These are phyloP conservation scores for Phenganax subtilis DNA, from an alignment of 92 coral and sea anemone genomes.

Conservation along the genomic window DNA sequence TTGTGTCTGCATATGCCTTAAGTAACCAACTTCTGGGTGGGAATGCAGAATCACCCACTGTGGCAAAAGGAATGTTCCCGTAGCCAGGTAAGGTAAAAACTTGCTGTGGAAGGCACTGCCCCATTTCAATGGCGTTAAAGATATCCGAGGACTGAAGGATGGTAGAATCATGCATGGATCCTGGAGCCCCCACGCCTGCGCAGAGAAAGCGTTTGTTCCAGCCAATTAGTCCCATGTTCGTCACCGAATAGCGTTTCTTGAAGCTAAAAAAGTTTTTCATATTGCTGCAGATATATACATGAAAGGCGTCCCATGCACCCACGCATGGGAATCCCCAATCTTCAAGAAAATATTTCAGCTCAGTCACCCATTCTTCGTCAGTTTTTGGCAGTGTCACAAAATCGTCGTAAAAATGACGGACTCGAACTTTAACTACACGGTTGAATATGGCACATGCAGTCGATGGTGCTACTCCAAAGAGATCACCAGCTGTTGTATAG, in stretches of 20 bases:
- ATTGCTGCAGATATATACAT: constrained; percentile 41
- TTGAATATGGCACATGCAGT: constrained; percentile 53
- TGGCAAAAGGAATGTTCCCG: constrained; percentile 39
- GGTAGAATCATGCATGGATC: constrained; percentile 54
- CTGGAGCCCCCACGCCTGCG: constrained; percentile 52
- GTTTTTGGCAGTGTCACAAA: constrained; percentile 26
- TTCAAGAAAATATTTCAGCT: constrained; percentile 28
- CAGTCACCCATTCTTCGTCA: constrained; percentile 39
- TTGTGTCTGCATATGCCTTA: constrained; percentile 44
- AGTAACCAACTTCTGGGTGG: constrained; percentile 50
- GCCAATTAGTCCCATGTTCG: constrained; percentile 48
- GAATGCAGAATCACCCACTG: constrained; percentile 42
- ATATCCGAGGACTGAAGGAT: constrained; percentile 42
- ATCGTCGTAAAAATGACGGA: constrained; percentile 29
- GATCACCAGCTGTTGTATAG: constrained; percentile 49
- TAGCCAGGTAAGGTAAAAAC: constrained; percentile 42
- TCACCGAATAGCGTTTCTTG: constrained; percentile 46
- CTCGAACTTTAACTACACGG: constrained; percentile 36
- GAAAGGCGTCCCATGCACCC: constrained; percentile 56
- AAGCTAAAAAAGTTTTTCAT: constrained; percentile 42
- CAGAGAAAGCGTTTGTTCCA: constrained; percentile 51
- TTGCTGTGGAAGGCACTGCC: constrained; percentile 40
- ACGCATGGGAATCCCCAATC: constrained; percentile 47
- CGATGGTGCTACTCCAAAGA: constrained; percentile 46
- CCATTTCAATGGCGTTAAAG: constrained; percentile 38